Percentiles rank a stretch among this genome's conserved stretches.
Evolutionary conservation across 1,140 invertebrate genomes (phyloP).

Genomic region (Formica selysi): DNA sequence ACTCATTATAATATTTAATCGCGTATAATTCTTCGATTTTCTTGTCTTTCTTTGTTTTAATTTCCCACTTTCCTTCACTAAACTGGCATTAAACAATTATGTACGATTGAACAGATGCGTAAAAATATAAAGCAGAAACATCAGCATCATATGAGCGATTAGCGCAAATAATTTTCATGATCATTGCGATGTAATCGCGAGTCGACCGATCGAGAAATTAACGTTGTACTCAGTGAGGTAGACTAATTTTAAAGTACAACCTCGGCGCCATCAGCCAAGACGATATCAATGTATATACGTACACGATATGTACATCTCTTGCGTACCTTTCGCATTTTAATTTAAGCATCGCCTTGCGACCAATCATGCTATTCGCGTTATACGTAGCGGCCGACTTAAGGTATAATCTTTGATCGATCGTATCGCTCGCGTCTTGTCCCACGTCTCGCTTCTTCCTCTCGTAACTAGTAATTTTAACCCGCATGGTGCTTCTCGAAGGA

Average conservation of each 20-base stretch:
- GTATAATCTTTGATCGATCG: slow-evolving; percentile 72
- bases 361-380: slow-evolving; percentile 60
- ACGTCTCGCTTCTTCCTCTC: slow-evolving; percentile 65
- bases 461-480: slow-evolving; percentile 58
- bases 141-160: slow-evolving; percentile 32
- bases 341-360: slow-evolving; percentile 65
- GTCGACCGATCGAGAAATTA: slow-evolving; percentile 43
- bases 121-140: neutral
- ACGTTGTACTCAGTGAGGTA: slow-evolving; percentile 24
- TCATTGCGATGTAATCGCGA: slow-evolving; percentile 44
- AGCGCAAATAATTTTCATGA: slow-evolving; percentile 60
- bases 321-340: slow-evolving; percentile 57
- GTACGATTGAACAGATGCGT: slow-evolving; percentile 6
- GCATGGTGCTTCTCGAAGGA: slow-evolving; percentile 48
- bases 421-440: slow-evolving; percentile 71
- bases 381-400: slow-evolving; percentile 56
- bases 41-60: neutral
- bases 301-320: slow-evolving; percentile 9
- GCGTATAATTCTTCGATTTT: neutral
- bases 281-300: neutral
- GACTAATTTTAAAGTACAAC: slow-evolving; percentile 41
- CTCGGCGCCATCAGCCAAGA: slow-evolving; percentile 36
- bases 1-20: neutral
- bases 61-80: neutral
- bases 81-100: slow-evolving; percentile 22